A percentile compares a stretch with the other conserved stretches of the same genome.
Evolutionary conservation across 2,113 vertebrate genomes (phyloP).

Genomic region (Mesoclemmys tuberculata): DNA sequence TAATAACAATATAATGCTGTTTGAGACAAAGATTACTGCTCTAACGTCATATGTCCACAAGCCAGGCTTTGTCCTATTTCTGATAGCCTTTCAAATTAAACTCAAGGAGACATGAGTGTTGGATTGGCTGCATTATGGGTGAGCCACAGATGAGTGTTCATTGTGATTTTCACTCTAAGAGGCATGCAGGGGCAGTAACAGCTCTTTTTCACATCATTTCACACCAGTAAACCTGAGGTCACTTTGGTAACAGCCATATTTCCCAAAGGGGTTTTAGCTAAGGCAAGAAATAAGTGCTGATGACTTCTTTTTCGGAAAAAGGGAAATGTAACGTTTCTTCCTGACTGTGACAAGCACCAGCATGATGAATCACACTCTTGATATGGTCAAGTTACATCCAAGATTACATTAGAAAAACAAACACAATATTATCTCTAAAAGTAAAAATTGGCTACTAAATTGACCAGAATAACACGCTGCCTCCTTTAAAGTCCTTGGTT

Average conservation of each 20-base stretch:
- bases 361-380: background rate
- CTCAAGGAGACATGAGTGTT: background rate
- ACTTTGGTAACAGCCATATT: slow-evolving; percentile 13
- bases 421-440: background rate
- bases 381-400: background rate
- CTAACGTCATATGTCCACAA: background rate
- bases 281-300: background rate
- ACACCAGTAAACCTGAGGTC: background rate
- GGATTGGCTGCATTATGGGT: background rate
- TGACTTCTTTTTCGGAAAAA: background rate
- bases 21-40: background rate
- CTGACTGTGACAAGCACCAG: background rate
- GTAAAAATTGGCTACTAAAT: background rate
- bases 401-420: background rate
- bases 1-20: background rate
- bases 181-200: background rate
- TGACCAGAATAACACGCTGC: background rate
- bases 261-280: slow-evolving; percentile 8
- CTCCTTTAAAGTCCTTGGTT: background rate
- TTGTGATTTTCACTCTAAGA: background rate
- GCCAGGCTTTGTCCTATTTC: background rate
- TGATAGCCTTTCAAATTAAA: slow-evolving; percentile 9
- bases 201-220: background rate
- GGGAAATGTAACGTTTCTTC: background rate
- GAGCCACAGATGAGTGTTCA: background rate